Base-by-base conservation (phyloP, 2,797 vertebrate genomes). In the Etheostoma perlongum region DNA sequence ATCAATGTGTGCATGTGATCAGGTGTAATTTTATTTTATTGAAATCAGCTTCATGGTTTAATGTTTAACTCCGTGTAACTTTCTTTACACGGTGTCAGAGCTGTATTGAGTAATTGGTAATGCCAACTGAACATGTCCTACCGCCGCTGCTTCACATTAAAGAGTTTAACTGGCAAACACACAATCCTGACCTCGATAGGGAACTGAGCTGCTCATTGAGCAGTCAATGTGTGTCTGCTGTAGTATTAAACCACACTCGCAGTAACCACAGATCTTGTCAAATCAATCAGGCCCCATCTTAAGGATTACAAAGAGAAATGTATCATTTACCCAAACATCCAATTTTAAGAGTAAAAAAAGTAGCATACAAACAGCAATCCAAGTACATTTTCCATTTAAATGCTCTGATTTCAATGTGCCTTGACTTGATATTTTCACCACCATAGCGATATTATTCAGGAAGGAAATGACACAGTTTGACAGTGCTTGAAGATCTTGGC, bases 401-500 rank as follows among this genome's bases (percentile, higher is more conserved):
- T 42, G 15, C 13, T 71, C 15, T 47, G 36, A 54, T 63, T 30
- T 61, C 8, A 47, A 54, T 49, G 44, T 48, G 30, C 16, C 30
- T 52, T 30, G 40, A 55, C 36, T 19, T 51, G n/a, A 67, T 61
- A 48, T 55, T 48, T 74, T 78, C 27, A 58, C 30, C 48, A 48
- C 7, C 5, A 5, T 58, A 18, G 47, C 6, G 25, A 14, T 21
- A 30, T 65, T 65, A 30, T 49, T 40, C 18, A 49, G 48, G 77
- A 68, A 60, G 70, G 60, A 52, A 53, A 62, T 62, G 66, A 78
- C 72, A 52, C 58, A 58, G 65, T 84, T 67, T 52, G 69, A 79
- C 65, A 2, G 27, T 5, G 53, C 68, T 78, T n/a, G n/a, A 73
- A 77, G 78, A 61, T 74, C 69, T 72, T 74, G 75, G 80, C 82